Base-by-base conservation (phyloP, 2,797 vertebrate species). In the Menidia menidia region DNA sequence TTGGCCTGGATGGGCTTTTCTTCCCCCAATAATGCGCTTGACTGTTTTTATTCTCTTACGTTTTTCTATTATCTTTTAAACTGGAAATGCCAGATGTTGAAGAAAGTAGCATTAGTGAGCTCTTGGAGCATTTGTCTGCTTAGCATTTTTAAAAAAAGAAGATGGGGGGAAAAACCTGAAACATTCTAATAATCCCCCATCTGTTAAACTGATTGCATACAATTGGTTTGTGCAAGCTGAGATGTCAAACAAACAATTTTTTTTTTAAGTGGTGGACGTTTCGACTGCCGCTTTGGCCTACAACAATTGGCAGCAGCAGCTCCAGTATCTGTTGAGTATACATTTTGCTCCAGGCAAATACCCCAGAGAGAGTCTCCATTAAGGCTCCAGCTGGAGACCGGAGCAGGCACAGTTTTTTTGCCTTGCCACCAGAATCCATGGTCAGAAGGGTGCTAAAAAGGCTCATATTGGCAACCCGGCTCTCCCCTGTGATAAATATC, bases 401-500 rank as follows among this genome's bases (percentile, higher is more conserved):
- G 78, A 77, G 78, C 89, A 67, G 75, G 86, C 84, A 86, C 78
- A 74, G 85, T 80, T 75, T 75, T 74, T 85, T 79, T 82, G 84
- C 92, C 82, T 89, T 67, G 80, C 73, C 67, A 73, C 66, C 39
- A 87, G 93, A 88, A 74, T 82, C 69, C 72, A 82, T 91, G 92
- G 94, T 88, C 88, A 90, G 82, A 75, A 80, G 73, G 77, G 78
- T 83, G 86, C 87, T 88, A 86, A 83, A 83, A 89, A 90, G 88
- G 83, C 55, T 81, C 69, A 81, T 86, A 93, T 93, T 94, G 94
- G 94, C 94, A 95, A 89, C 84, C 60, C 88, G 87, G 83, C 56
- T 85, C 86, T 86, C 68, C 85, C 89, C 88, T 73, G 94, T 99
- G 97, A 99, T 98, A 92, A 97, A 99, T 98, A 96, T 95, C 93